phyloP scores from a whole-genome alignment of 1,140 invertebrate genomes.

The Pseudomyrmex cubaensis region DNA sequence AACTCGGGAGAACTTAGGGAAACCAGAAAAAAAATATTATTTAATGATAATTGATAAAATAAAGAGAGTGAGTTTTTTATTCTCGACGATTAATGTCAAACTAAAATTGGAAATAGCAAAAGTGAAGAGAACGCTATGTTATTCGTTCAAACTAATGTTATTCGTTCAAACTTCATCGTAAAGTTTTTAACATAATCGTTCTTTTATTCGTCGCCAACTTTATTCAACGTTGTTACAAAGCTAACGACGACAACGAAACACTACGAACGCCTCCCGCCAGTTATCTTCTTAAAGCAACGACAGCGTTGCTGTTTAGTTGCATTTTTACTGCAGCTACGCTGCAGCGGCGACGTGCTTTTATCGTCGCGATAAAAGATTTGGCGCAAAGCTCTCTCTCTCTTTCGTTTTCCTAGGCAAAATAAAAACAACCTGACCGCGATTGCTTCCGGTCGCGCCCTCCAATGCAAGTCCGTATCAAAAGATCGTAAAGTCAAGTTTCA shows the following conservation, averaged over 20 bases:
- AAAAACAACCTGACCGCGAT: constrained; percentile 3
- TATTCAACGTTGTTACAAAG: not conserved
- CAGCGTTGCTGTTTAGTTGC: not conserved
- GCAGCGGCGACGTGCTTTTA: not conserved
- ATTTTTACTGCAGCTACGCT: not conserved
- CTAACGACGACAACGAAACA: too few species aligned
- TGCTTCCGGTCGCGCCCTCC: not conserved
- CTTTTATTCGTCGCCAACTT: not conserved
- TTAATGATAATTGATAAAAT: too few species aligned
- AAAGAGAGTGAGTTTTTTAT: too few species aligned
- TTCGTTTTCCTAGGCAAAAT: not conserved
- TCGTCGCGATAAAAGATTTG: constrained; percentile 10
- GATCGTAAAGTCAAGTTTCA: constrained; percentile 22
- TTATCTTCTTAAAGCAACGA: not conserved
- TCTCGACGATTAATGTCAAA: not conserved
- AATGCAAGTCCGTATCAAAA: not conserved
- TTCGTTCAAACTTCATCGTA: not conserved
- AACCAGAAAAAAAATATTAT: too few species aligned
- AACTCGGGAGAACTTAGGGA: too few species aligned
- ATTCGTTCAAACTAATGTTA: not conserved
- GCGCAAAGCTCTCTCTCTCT: not conserved
- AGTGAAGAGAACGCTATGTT: not conserved
- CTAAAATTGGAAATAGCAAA: not conserved
- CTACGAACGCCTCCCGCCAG: not conserved
- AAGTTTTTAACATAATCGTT: not conserved